Percentiles rank a stretch among this genome's conserved stretches.
These are phyloP conservation scores for Chitala chitala DNA, from an alignment of 2,113 vertebrate species.

Conservation along the genomic window DNA sequence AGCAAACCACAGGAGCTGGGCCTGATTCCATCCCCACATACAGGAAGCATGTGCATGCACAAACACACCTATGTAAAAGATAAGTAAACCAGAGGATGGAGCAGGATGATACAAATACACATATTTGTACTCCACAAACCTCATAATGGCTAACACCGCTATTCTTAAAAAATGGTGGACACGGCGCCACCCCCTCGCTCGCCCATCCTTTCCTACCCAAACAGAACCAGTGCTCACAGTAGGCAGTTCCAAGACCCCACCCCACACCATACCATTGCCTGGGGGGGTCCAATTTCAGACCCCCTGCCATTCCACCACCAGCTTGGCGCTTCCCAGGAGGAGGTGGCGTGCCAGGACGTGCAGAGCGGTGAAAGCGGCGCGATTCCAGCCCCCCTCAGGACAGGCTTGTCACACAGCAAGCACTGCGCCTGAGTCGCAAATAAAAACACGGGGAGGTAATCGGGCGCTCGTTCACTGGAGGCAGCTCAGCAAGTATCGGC, in stretches of 20 bases:
- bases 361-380: background rate
- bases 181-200: slow-evolving; percentile 35
- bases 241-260: slow-evolving; percentile 11
- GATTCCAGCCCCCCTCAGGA: slow-evolving; percentile 6
- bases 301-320: slow-evolving; percentile 1
- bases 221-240: background rate
- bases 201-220: slow-evolving; percentile 20
- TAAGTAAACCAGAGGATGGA: too few species aligned
- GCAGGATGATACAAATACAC: too few species aligned
- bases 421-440: background rate
- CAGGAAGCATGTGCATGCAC: slow-evolving; percentile 4
- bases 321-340: slow-evolving; percentile 21
- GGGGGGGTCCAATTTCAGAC: slow-evolving; percentile 27
- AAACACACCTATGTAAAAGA: background rate
- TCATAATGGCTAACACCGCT: slow-evolving; percentile 36
- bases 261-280: slow-evolving; percentile 6
- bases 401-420: background rate
- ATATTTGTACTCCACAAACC: too few species aligned
- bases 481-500: background rate
- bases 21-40: slow-evolving; percentile 28
- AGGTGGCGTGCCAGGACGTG: background rate
- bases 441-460: background rate
- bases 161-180: slow-evolving; percentile 33
- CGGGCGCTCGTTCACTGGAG: background rate
- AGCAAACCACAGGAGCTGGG: slow-evolving; percentile 41